Base-by-base conservation (phyloP, 2,888 invertebrate species). In the Endomychus coccineus region DNA sequence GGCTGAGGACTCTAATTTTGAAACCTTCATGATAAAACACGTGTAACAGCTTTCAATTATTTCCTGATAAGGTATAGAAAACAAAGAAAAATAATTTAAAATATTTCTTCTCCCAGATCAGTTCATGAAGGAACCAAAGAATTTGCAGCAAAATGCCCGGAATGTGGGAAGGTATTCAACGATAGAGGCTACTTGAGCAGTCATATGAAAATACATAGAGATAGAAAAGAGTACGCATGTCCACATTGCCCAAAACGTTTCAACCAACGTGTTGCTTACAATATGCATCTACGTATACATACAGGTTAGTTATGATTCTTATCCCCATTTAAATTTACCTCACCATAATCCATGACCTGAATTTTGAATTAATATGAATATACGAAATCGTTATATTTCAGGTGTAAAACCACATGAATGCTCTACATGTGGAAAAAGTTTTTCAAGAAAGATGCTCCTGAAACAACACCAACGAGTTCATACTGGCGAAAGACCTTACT, bases 201-300 rank as follows among this genome's bases (percentile, higher is more conserved):
- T 46, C 87, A 87, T 59, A 79, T 87, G 80, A 87, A 87, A 67
- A 87, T 87, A 48, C 87, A 87, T 64, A 75, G 80, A 44, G 85
- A 86, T 58, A 75, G 78, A 42, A 86, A 84, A 58, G 85, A 86
- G 59, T 86, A 87, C 63, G 82, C 78, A 29, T 87, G 87, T 55
- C 74, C 80, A 14, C 76, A 79, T 50, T 88, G 87, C 54, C 84
- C 84, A 1, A 87, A 87, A 61, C 78, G 85, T 12, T 88, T 88
- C 60, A 87, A 87, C 61, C 87, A 87, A 61, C 74, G 87, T 17
- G 87, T 88, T 3, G 87, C 87, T 5, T 88, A 86, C 66, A 87
- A 87, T 56, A 87, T 87, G 87, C 87, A 88, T 58, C 77, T 84
- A 2, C 69, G 86, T 40, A 86, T 87, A 39, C 86, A 87, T 55